Conservation (phyloP, 1,140 invertebrate genomes). For the fruit fly (Drosophila melanogaster) region DNA sequence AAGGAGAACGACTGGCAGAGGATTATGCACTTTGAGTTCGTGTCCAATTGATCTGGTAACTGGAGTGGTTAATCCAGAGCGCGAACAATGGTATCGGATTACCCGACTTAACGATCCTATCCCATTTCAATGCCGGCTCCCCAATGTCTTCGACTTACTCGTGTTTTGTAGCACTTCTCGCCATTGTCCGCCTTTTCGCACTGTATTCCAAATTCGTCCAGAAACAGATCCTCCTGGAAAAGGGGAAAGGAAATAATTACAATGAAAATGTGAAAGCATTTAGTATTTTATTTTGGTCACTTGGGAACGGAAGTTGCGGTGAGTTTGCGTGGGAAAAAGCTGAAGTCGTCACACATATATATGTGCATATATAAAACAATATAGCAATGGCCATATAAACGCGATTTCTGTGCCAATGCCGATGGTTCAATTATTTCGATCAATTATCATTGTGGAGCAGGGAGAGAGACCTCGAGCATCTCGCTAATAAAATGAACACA, state of each 20-base stretch:
- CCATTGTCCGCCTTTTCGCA: slow-evolving; percentile 72
- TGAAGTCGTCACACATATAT: slow-evolving; percentile 4
- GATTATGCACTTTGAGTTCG: slow-evolving; percentile 55
- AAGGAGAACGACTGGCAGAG: slow-evolving; percentile 51
- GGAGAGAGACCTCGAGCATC: not conserved
- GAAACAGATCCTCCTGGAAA: slow-evolving; percentile 79
- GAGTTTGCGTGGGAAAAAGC: slow-evolving; percentile 13
- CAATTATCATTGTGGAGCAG: slow-evolving; percentile 19
- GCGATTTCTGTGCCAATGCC: slow-evolving; percentile 27
- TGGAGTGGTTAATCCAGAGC: not conserved
- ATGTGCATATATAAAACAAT: not conserved
- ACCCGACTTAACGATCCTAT: not conserved
- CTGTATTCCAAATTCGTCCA: slow-evolving; percentile 73
- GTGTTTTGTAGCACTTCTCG: slow-evolving; percentile 71
- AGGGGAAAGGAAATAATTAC: slow-evolving; percentile 10
- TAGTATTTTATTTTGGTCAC: slow-evolving; percentile 7
- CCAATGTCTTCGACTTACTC: slow-evolving; percentile 52
- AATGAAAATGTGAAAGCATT: slow-evolving; percentile 29
- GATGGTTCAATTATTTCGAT: slow-evolving; percentile 9
- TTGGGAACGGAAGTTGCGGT: slow-evolving; percentile 42
- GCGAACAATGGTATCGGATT: not conserved
- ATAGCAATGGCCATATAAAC: not conserved
- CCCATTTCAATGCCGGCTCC: slow-evolving; percentile 25
- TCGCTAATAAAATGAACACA: slow-evolving; percentile 1
- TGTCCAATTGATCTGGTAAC: slow-evolving; percentile 43